Evolutionary conservation across 2,797 vertebrate genomes (phyloP).

Genomic region (Anguilla megastoma): DNA sequence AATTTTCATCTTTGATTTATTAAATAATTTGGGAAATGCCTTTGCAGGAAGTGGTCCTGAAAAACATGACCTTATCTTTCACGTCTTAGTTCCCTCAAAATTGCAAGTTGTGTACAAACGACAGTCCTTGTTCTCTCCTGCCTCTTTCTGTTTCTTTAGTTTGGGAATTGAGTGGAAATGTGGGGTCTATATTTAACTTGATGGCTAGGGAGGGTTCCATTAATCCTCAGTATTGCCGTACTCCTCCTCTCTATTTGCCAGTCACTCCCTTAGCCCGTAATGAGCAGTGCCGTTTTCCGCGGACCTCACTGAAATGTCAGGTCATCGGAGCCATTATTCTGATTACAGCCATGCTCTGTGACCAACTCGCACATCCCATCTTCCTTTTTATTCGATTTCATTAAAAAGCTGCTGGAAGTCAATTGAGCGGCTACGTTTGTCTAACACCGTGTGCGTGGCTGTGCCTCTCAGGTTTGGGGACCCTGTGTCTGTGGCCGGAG

Average conservation of each 20-base stretch:
- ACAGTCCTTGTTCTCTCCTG: neutral
- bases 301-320: neutral
- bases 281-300: neutral
- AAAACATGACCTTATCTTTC: neutral
- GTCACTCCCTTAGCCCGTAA: neutral
- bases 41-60: neutral
- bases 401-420: neutral
- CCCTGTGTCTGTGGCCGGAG: neutral
- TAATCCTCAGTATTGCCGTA: neutral
- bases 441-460: neutral
- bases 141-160: neutral
- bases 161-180: conserved; percentile 2
- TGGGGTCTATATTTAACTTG: neutral
- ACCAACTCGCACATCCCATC: neutral
- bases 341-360: neutral
- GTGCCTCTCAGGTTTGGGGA: conserved; percentile 18
- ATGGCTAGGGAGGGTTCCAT: neutral
- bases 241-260: neutral
- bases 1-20: neutral
- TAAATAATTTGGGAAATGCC: neutral
- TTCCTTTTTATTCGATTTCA: neutral
- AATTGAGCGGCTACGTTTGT: neutral
- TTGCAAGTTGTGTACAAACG: neutral
- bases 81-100: neutral
- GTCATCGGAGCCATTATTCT: conserved; percentile 2